Percentiles rank a stretch among this genome's conserved stretches.
Conservation (phyloP, 2,888 invertebrate species). For the Acleris holmiana region DNA sequence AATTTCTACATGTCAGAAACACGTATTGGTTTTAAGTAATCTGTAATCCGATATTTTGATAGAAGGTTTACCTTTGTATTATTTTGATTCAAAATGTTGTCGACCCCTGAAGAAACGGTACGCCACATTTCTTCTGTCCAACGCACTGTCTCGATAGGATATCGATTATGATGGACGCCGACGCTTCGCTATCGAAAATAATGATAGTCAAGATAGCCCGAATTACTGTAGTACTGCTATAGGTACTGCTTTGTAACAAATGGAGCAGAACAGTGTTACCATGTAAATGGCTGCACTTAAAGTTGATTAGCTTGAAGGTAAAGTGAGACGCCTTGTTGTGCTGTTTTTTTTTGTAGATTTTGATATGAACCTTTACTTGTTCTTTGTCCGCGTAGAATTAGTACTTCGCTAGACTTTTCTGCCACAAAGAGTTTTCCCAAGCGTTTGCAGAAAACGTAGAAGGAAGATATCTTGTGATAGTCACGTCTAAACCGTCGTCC, state of each 20-base stretch:
- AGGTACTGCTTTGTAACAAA: slow-evolving; percentile 7
- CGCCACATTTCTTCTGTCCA: slow-evolving; percentile 49
- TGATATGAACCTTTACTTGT: too few species aligned
- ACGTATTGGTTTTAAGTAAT: neutral
- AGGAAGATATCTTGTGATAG: too few species aligned
- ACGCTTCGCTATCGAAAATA: slow-evolving; percentile 56
- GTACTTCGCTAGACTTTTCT: too few species aligned
- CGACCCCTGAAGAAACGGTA: slow-evolving; percentile 53
- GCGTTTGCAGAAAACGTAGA: too few species aligned
- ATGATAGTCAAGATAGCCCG: slow-evolving; percentile 36
- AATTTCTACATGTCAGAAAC: neutral
- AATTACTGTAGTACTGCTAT: slow-evolving; percentile 25
- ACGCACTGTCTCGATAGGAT: slow-evolving; percentile 62
- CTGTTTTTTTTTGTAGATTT: too few species aligned
- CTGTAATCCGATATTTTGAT: neutral
- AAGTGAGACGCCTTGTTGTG: neutral
- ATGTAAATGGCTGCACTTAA: slow-evolving; percentile 9
- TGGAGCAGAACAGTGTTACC: slow-evolving; percentile 17
- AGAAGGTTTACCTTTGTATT: neutral
- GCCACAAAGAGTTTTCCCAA: too few species aligned
- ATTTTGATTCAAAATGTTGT: slow-evolving; percentile 47
- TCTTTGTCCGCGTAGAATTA: too few species aligned
- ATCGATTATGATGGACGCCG: slow-evolving; percentile 58
- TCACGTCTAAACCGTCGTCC: too few species aligned
- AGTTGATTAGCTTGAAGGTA: slow-evolving; percentile 2